Percentiles rank a stretch among this genome's conserved stretches.
phyloP scores from a whole-genome alignment of 2,888 invertebrate species.

The Aspidiotus rigidus region DNA sequence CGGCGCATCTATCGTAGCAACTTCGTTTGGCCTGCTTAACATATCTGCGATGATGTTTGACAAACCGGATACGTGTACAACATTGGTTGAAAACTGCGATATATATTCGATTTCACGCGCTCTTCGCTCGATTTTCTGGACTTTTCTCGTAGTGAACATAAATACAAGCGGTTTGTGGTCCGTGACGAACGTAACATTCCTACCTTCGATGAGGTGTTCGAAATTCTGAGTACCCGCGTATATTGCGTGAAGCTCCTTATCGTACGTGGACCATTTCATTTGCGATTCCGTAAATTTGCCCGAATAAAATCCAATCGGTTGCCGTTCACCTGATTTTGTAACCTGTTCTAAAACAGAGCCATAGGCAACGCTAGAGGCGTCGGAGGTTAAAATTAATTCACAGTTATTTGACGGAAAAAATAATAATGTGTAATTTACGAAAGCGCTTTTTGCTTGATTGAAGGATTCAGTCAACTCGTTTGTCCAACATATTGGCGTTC shows the following conservation, averaged over 20 bases:
- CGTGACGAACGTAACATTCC: slow-evolving; percentile 10
- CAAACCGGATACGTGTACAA: neutral
- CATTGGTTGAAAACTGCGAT: slow-evolving; percentile 2
- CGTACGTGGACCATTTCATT: neutral
- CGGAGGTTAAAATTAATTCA: neutral
- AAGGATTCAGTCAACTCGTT: neutral
- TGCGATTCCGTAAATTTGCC: neutral
- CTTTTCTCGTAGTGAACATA: slow-evolving; percentile 10
- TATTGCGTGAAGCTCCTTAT: slow-evolving; percentile 33
- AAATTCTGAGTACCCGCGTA: slow-evolving; percentile 18
- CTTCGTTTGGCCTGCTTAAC: slow-evolving; percentile 5
- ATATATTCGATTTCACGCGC: slow-evolving; percentile 6
- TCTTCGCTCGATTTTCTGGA: neutral
- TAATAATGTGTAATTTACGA: neutral
- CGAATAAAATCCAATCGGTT: slow-evolving; percentile 8
- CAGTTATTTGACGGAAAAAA: neutral
- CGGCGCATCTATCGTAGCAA: neutral
- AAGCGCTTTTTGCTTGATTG: neutral
- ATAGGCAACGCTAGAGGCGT: neutral
- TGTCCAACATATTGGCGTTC: neutral
- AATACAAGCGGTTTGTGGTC: slow-evolving; percentile 9
- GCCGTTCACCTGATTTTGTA: neutral
- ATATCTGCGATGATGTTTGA: slow-evolving; percentile 1
- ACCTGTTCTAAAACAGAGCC: neutral
- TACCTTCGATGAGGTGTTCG: slow-evolving; percentile 15